A percentile compares a stretch with the other conserved stretches of the same genome.
These are phyloP conservation scores for Chironex yamaguchii DNA, from an alignment of 30 jellyfish, hydroid and myxozoan species.

Conservation along the genomic window DNA sequence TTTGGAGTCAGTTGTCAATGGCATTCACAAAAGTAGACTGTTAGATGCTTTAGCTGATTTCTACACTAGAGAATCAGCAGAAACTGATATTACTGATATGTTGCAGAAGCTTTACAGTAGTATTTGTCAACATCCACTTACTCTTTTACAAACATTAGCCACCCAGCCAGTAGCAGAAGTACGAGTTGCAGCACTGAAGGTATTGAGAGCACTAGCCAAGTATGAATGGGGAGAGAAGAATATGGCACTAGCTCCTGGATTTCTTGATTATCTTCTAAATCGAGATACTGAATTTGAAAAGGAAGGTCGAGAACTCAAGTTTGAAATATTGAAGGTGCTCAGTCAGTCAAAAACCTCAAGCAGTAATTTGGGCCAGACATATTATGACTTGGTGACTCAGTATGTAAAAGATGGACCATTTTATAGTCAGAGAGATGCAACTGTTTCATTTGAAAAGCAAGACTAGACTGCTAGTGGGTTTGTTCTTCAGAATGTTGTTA, in stretches of 20 bases:
- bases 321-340: slow-evolving; percentile 51
- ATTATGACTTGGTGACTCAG: slow-evolving; percentile 42
- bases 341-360: slow-evolving; percentile 69
- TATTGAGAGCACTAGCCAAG: slow-evolving; percentile 37
- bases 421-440: slow-evolving; percentile 72
- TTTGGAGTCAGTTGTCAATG: slow-evolving; percentile 55
- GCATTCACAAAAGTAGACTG: slow-evolving; percentile 50
- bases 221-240: slow-evolving; percentile 86
- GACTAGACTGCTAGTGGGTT: slow-evolving; percentile 16
- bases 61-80: slow-evolving; percentile 7
- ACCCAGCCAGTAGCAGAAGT: slow-evolving; percentile 73
- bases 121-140: slow-evolving; percentile 49
- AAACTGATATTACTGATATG: slow-evolving; percentile 34
- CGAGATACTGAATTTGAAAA: slow-evolving; percentile 83
- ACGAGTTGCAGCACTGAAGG: slow-evolving; percentile 48
- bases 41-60: slow-evolving; percentile 54
- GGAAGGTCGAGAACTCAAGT: slow-evolving; percentile 87
- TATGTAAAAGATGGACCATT: slow-evolving; percentile 88
- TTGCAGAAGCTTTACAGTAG: slow-evolving; percentile 52
- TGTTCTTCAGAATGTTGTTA: no score
- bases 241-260: slow-evolving; percentile 88
- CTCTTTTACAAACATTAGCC: slow-evolving; percentile 45
- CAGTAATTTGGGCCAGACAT: slow-evolving; percentile 71
- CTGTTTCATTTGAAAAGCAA: slow-evolving; percentile 70
- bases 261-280: slow-evolving; percentile 81